A percentile compares a stretch with the other conserved stretches of the same genome.
These are phyloP conservation scores for Celastrina argiolus DNA, from an alignment of 2,888 invertebrate species.

Conservation along the genomic window DNA sequence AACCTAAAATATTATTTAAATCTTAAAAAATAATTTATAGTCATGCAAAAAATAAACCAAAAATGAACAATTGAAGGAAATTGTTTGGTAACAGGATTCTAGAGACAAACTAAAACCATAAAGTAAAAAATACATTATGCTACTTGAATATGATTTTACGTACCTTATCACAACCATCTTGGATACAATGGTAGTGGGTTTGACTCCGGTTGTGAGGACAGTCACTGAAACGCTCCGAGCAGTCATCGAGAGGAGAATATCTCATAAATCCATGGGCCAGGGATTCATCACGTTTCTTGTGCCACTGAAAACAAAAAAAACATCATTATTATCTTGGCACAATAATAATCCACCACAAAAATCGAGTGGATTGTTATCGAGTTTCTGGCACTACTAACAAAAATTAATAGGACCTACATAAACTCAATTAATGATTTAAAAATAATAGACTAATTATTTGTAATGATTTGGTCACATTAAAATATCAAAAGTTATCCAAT, in stretches of 20 bases:
- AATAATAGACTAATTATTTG: not conserved
- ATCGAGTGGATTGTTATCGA: too few relatives aligned
- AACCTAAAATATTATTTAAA: conserved; percentile 69
- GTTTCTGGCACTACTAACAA: too few relatives aligned
- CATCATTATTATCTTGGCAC: not conserved
- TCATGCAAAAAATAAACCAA: too few relatives aligned
- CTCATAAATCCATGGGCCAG: conserved; percentile 96
- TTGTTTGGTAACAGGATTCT: too few relatives aligned
- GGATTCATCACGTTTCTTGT: conserved; percentile 98
- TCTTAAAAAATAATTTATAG: too few relatives aligned
- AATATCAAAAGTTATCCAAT: not conserved
- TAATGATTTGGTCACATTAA: not conserved
- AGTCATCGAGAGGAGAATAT: conserved; percentile 97
- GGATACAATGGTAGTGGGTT: conserved; percentile 98
- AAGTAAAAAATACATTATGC: too few relatives aligned
- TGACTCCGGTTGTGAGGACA: conserved; percentile 96
- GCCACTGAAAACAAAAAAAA: conserved; percentile 82
- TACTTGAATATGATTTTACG: not conserved
- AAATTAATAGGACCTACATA: too few relatives aligned
- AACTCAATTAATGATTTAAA: too few relatives aligned
- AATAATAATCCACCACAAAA: too few relatives aligned
- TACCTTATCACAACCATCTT: conserved; percentile 92
- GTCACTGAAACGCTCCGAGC: conserved; percentile 88
- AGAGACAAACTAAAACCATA: too few relatives aligned
- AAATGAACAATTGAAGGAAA: too few relatives aligned